phyloP scores from a whole-genome alignment of 2,888 invertebrate genomes.

The Sphaerophoria rueppellii region DNA sequence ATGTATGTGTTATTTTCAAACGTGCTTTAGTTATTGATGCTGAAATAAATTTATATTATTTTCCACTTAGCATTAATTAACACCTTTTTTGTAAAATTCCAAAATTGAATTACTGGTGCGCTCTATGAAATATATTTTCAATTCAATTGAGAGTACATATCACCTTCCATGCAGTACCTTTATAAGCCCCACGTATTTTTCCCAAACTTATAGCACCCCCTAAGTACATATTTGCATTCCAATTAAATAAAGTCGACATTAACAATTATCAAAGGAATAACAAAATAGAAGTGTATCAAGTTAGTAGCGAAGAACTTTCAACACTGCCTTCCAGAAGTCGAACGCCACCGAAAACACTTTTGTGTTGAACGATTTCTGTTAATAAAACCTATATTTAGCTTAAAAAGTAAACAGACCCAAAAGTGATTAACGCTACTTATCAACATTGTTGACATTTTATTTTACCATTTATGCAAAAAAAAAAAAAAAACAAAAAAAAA shows the following conservation, averaged over 20 bases:
- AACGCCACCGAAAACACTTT: conserved; percentile 24
- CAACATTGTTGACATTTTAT: conserved; percentile 19
- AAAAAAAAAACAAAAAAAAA: conserved; percentile 20
- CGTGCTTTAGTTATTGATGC: not conserved
- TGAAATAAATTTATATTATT: conserved; percentile 24
- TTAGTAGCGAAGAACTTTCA: conserved; percentile 22
- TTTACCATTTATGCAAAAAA: not conserved
- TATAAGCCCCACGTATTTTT: not conserved
- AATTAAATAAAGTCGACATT: conserved; percentile 7
- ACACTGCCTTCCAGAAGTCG: conserved; percentile 14
- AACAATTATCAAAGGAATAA: not conserved
- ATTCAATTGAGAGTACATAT: not conserved
- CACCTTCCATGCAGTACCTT: not conserved
- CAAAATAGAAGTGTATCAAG: conserved; percentile 32
- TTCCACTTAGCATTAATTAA: conserved; percentile 42
- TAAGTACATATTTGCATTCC: conserved; percentile 17
- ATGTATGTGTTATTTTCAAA: not conserved
- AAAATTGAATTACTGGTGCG: conserved; percentile 21
- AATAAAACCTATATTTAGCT: conserved; percentile 13
- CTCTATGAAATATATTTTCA: not conserved
- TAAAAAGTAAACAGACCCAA: conserved; percentile 13
- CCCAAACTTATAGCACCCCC: not conserved
- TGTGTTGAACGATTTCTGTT: not conserved
- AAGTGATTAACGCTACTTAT: conserved; percentile 33
- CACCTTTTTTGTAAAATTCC: conserved; percentile 17